Base-by-base conservation (phyloP, 2,797 vertebrate genomes). In the Lophius americanus region DNA sequence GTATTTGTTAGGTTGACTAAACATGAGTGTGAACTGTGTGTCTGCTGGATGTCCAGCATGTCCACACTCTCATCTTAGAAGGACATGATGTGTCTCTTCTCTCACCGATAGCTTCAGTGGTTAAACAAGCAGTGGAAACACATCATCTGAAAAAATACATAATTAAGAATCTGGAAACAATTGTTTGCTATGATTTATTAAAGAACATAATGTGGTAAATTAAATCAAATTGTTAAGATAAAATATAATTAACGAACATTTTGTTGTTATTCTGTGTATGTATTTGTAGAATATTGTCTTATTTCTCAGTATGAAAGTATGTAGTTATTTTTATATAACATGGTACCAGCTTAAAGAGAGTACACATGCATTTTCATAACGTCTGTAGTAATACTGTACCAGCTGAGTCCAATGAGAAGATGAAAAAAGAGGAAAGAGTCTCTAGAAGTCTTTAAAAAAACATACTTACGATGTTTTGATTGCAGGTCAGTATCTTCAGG, bases 111-210 rank as follows among this genome's bases (percentile, higher is more conserved):
- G 23, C 23, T 23, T 23, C 23, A 23, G 23, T 23, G 23, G 23
- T 23, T 23, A 36, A 63, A 50, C 10, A 46, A 55, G 7, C 9
- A 51, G 3, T 37, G 7, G 4, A 41, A 2, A 13, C 3, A 42
- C 1, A 13, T 14, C 1, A 47, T 44, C 42, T 43, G 23, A 23
- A 23, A 23, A 1, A 23, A 23, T 23, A 23, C 14, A 33, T 36
- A 3, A 37, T 38, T 38, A 6, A 5, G 7, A n/a, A 2, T 38
- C 1, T 42, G 3, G 42, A 42, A 3, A 44, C 47, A 0, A 13
- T 48, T 52, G 68, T 79, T 70, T 23, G 2, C 23, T 50, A 12
- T 47, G 13, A 7, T 54, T 49, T 42, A 7, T 46, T 10, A 36
- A 14, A 42, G 4, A 42, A 42, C 9, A 3, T 44, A 51, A 69